Base-by-base conservation (phyloP, 2,113 vertebrate species). In the Aythya baeri region DNA sequence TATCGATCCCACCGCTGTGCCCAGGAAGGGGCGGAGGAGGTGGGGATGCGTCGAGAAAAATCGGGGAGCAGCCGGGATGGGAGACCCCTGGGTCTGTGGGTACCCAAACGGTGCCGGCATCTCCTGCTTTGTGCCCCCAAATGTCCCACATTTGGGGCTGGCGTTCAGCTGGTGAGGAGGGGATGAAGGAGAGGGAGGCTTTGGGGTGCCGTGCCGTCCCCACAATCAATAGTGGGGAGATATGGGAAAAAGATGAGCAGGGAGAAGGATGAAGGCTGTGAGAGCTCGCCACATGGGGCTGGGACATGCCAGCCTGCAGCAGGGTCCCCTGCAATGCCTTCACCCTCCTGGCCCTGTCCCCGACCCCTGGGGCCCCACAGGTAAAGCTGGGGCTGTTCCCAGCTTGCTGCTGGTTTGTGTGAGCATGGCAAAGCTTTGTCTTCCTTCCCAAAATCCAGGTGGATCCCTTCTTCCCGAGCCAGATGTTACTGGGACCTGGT, bases 91-190 rank as follows among this genome's bases (percentile, higher is more conserved):
- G 15, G 25, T 9, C 65, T 2, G 0, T 22, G 59, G 46, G 29
- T 70, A 52, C 70, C 18, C 0, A 0, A 43, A 25, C 0, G 0
- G 32, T 23, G 36, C 25, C 0, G 2, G 4, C 0, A 2, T 3
- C 70, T 55, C 21, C 0, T 4, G 8, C 31, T 8, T 71, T 93
- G 55, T 79, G 54, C 52, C 54, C 66, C 67, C 71, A 57, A 2
- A 72, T 63, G 0, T 1, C 27, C 21, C 36, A 54, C 1, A 0
- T 17, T 18, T 38, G 17, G 36, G 59, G 27, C 29, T 29, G 38
- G 0, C 27, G 81, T 89, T 63, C 0, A 4, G 32, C 21, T 18
- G 72, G 6, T 7, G 18, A 0, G 3, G 76, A 81, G 65, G 59
- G 52, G 84, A 78, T 21, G 78, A 57, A 78, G 54, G 83, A 93